Evolutionary conservation across 2,797 vertebrate species (phyloP).

Genomic region (Urophycis tenuis): DNA sequence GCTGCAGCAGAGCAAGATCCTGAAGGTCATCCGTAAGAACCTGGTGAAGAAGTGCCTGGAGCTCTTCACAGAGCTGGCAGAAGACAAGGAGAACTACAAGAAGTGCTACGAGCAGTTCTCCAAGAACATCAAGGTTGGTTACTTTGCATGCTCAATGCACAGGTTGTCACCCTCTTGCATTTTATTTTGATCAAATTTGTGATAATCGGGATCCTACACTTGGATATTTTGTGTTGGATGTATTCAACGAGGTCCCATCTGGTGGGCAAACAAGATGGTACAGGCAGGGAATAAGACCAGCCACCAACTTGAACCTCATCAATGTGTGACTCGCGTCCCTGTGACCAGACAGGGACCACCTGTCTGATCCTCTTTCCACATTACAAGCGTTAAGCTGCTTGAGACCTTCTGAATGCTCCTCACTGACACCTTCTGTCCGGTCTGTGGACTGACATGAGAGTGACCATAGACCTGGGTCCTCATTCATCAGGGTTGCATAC

Average conservation of each 20-base stretch:
- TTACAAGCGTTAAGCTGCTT: constrained; percentile 43
- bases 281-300: background rate
- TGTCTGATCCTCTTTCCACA: constrained; percentile 39
- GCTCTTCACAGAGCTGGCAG: constrained; percentile 80
- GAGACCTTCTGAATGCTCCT: constrained; percentile 1
- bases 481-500: background rate
- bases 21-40: constrained; percentile 86
- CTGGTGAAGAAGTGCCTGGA: constrained; percentile 85
- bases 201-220: background rate
- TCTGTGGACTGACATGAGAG: background rate
- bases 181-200: background rate
- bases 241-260: too few relatives aligned
- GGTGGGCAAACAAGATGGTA: too few relatives aligned
- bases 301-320: background rate
- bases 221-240: background rate
- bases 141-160: background rate
- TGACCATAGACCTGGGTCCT: background rate
- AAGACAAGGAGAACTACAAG: constrained; percentile 86
- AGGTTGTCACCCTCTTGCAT: background rate
- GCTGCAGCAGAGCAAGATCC: constrained; percentile 86
- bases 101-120: constrained; percentile 86
- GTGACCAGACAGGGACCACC: constrained; percentile 23
- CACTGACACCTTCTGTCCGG: constrained; percentile 22
- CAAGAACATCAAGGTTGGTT: constrained; percentile 84
- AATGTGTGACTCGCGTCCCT: background rate